A percentile compares a stretch with the other conserved stretches of the same genome.
phyloP scores from a whole-genome alignment of 2,888 invertebrate genomes.

The Onthophagus sagittarius region DNA sequence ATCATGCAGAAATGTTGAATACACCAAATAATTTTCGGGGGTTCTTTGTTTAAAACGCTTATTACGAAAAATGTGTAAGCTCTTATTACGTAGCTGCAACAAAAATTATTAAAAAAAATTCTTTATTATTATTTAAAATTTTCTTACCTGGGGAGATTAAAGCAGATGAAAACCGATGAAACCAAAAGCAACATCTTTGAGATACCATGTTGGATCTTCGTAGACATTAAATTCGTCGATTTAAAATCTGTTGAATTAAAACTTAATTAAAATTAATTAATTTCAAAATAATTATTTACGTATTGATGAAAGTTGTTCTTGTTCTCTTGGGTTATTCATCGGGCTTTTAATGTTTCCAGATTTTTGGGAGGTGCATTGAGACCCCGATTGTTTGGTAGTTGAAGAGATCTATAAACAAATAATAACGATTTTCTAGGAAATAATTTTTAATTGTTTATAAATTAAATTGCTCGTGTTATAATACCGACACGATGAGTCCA shows the following conservation, averaged over 20 bases:
- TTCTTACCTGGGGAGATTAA: constrained; percentile 59
- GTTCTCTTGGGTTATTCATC: neutral
- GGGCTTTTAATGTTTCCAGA: neutral
- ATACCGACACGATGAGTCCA: too few relatives aligned
- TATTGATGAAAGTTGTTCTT: neutral
- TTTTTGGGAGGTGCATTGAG: neutral
- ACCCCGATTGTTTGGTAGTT: neutral
- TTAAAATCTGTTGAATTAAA: constrained; percentile 46
- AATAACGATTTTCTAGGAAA: too few relatives aligned
- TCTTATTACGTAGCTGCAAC: constrained; percentile 55
- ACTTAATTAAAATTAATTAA: neutral
- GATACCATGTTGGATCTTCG: constrained; percentile 54
- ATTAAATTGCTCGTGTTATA: too few relatives aligned
- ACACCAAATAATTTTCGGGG: constrained; percentile 51
- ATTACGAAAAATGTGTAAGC: constrained; percentile 52
- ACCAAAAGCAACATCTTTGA: constrained; percentile 66
- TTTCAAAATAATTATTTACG: neutral
- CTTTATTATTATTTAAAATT: constrained; percentile 29
- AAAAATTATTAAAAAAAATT: constrained; percentile 5
- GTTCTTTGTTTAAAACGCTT: constrained; percentile 47
- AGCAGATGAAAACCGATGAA: constrained; percentile 60
- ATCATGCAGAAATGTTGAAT: constrained; percentile 59
- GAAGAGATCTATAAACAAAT: neutral
- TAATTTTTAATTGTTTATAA: too few relatives aligned
- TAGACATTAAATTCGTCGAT: constrained; percentile 40